These are phyloP conservation scores for Ophioderma brevispina DNA, from an alignment of 35 echinoderm and acorn worm species.

Conservation along the genomic window DNA sequence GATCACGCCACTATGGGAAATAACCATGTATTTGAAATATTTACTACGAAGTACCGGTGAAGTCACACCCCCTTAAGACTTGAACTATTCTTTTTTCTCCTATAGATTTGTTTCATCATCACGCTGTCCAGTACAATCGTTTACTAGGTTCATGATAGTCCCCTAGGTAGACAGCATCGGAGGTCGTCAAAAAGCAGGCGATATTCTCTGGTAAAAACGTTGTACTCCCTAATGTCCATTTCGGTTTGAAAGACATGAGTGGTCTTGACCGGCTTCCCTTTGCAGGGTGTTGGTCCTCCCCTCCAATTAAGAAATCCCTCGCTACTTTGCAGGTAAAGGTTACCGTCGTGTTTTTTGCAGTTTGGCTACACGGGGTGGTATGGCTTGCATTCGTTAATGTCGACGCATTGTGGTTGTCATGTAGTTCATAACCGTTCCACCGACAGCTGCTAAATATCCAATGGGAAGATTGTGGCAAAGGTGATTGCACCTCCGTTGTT, in stretches of 20 bases:
- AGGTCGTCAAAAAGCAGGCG: neutral
- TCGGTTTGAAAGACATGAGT: neutral
- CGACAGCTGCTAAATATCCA: constrained; percentile 37
- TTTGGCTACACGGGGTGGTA: neutral
- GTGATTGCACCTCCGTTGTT: constrained; percentile 58
- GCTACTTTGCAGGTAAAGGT: neutral
- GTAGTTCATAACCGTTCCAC: constrained; percentile 48
- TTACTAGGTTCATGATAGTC: constrained; percentile 21
- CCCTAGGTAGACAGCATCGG: constrained; percentile 39
- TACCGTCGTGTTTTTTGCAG: neutral
- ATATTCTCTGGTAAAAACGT: neutral
- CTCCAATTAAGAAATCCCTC: neutral
- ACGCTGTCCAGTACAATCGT: constrained; percentile 58
- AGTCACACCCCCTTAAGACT: too few relatives aligned
- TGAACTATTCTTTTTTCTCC: too few relatives aligned
- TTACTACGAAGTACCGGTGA: too few relatives aligned
- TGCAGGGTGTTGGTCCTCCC: neutral
- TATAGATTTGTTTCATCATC: constrained; percentile 15
- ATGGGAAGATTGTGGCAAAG: constrained; percentile 42
- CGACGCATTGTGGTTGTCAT: constrained; percentile 31
- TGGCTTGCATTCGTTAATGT: neutral
- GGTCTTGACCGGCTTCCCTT: neutral
- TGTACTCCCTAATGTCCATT: neutral
- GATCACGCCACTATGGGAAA: too few relatives aligned
- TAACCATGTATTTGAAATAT: too few relatives aligned